phyloP scores from a whole-genome alignment of 2,113 vertebrate genomes.

The Phainopepla nitens region DNA sequence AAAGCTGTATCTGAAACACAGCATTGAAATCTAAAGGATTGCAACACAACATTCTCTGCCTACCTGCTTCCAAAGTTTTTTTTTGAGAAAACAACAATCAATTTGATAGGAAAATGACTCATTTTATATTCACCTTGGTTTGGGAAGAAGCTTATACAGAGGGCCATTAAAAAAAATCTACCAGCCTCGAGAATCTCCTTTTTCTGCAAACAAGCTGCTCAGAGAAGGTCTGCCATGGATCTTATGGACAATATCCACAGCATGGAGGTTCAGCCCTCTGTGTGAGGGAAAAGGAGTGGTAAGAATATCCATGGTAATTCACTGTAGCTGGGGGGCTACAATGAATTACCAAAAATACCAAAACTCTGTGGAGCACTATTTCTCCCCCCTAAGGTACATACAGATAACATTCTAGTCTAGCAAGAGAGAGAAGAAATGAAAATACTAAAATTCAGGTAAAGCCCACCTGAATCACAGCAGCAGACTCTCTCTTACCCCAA shows the following conservation, averaged over 20 bases:
- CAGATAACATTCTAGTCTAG: background rate
- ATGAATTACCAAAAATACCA: background rate
- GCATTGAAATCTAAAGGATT: background rate
- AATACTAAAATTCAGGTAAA: background rate
- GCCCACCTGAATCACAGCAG: background rate
- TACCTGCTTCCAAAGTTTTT: background rate
- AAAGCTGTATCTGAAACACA: rapidly evolving
- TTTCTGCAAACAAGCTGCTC: background rate
- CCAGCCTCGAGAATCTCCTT: background rate
- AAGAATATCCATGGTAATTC: background rate
- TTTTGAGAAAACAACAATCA: background rate
- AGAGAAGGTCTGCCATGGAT: background rate
- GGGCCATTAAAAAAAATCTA: background rate
- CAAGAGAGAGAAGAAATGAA: background rate
- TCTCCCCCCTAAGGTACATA: background rate
- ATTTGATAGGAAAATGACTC: background rate
- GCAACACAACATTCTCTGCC: background rate
- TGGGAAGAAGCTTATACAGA: background rate
- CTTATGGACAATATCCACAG: background rate
- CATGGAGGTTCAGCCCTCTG: background rate
- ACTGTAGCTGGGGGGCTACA: background rate
- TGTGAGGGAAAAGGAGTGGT: background rate
- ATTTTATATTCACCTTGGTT: background rate
- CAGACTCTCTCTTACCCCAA: background rate
- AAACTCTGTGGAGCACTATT: background rate